phyloP scores from a whole-genome alignment of 2,888 invertebrate species.

The Pocota personata region DNA sequence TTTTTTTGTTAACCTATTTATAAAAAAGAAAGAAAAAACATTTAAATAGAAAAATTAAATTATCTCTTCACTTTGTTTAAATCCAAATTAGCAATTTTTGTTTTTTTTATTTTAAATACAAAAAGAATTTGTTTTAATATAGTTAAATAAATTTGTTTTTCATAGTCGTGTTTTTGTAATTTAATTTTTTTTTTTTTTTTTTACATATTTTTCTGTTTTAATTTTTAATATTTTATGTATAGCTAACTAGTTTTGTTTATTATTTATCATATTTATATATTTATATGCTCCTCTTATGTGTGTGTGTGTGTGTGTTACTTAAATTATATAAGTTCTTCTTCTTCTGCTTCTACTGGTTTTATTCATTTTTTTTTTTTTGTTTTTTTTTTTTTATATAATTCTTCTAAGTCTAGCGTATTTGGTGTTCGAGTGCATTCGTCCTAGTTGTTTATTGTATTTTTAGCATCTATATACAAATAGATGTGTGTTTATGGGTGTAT shows the following conservation, averaged over 20 bases:
- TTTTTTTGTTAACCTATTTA: constrained; percentile 57
- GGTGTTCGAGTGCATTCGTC: constrained; percentile 69
- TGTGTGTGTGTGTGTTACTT: constrained; percentile 48
- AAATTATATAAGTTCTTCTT: constrained; percentile 71
- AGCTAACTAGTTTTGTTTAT: constrained; percentile 63
- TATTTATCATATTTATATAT: constrained; percentile 66
- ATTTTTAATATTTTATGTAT: constrained; percentile 52
- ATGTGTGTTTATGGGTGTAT: constrained; percentile 28
- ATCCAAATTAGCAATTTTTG: constrained; percentile 50
- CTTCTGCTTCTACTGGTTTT: constrained; percentile 53
- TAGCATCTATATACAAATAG: constrained; percentile 17
- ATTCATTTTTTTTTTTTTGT: constrained; percentile 20
- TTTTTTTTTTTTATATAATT: constrained; percentile 33
- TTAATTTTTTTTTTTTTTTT: constrained; percentile 27
- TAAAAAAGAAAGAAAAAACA: constrained; percentile 56
- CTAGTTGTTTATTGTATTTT: constrained; percentile 40
- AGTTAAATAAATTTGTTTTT: constrained; percentile 57
- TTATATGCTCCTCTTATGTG: constrained; percentile 59
- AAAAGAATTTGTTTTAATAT: constrained; percentile 55
- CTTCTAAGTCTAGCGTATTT: constrained; percentile 69
- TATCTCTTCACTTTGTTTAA: constrained; percentile 51
- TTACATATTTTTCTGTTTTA: constrained; percentile 30
- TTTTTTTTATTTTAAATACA: constrained; percentile 58
- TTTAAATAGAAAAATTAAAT: constrained; percentile 67
- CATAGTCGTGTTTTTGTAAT: constrained; percentile 47